A percentile compares a stretch with the other conserved stretches of the same genome.
phyloP scores from a whole-genome alignment of 2,113 vertebrate genomes.

The Laterallus jamaicensis region DNA sequence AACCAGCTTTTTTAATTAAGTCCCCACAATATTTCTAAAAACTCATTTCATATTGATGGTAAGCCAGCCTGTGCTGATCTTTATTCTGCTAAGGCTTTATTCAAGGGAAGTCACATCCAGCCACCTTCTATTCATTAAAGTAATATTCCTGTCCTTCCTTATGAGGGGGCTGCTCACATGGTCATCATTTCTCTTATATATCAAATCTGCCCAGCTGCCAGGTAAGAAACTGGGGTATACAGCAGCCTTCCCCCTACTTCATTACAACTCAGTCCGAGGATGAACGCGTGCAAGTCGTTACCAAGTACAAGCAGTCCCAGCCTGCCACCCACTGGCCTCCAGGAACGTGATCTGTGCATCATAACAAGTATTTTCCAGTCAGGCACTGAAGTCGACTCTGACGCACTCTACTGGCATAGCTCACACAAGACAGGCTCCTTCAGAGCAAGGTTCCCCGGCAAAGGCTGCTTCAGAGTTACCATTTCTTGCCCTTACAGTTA shows the following conservation, averaged over 20 bases:
- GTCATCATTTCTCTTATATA: neutral
- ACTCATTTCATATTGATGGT: neutral
- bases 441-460: accelerated
- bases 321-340: constrained; percentile 51
- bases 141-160: neutral
- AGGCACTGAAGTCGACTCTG: neutral
- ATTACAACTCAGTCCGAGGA: neutral
- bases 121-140: neutral
- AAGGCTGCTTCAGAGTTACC: neutral
- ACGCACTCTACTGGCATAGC: constrained; percentile 1
- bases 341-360: neutral
- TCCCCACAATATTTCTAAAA: neutral
- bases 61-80: neutral
- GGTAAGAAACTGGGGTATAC: neutral
- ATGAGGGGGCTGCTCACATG: neutral
- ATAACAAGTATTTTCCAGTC: neutral
- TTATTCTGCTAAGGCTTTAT: neutral
- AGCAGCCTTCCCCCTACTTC: neutral
- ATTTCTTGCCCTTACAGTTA: neutral
- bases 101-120: neutral
- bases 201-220: neutral
- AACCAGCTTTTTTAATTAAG: neutral
- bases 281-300: neutral
- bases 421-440: neutral
- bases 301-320: neutral